Base-by-base conservation (phyloP, 1,140 invertebrate species). In the Sitobion miscanthi region DNA sequence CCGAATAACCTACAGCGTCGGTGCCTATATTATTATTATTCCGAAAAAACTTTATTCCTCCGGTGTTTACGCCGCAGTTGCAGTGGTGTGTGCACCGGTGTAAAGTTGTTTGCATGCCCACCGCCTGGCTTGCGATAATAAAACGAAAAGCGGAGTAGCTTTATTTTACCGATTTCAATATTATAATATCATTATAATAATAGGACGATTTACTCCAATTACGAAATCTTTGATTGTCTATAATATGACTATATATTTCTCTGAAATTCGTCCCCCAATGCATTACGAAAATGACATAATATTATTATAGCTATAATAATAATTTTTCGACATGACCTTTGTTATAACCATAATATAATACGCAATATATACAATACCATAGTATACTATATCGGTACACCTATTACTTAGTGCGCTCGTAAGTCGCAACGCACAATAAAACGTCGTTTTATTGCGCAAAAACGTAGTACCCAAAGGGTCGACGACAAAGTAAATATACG, bases 41-140 rank as follows among this genome's bases (percentile, higher is more conserved):
- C 7, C 35, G 77, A 38, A 83, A 38, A 83, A 83, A 83, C 20
- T 47, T 47, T 47, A 86, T 47, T 20, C 17, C 45, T 87, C 85
- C 47, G n/a, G 30, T 35, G 20, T n/a, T 3, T 21, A 35, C 47
- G 86, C 6, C 2, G 62, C 30, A 47, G 17, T 35, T 38, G 5
- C 83, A 21, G 0, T 14, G 47, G n/a, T 21, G 6, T 21, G 49
- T 54, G 42, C 90, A 52, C 23, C 9, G 5, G 8, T 49, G 91
- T 92, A 52, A 38, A 52, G 54, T 83, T 25, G 77, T 92, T 92
- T 92, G 91, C 77, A 35, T 92, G 23, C 30, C 8, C 8, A 11
- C 9, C 77, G 90, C 77, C 45, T 11, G 21, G 17, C 11, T n/a
- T 23, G 30, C 45, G 90, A 23, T 23, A 20, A n/a, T 38, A 35